Evolutionary conservation across 2,888 invertebrate species (phyloP).

Genomic region (Augochlorella aurata): DNA sequence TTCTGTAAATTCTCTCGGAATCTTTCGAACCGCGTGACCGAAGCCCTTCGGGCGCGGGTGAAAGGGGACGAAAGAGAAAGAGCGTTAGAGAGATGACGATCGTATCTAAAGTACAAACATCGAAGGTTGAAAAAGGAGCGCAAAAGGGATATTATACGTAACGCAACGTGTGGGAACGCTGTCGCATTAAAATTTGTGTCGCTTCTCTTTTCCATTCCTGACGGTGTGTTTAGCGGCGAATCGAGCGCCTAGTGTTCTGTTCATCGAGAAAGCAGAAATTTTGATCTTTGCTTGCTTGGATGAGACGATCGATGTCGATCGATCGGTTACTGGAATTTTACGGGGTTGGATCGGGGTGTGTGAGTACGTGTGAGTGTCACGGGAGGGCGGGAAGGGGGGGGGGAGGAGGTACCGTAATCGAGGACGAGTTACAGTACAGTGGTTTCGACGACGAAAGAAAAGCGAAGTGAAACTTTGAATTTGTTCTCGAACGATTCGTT

Average conservation of each 20-base stretch:
- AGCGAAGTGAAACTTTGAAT: background rate
- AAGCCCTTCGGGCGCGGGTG: conserved; percentile 22
- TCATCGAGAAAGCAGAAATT: conserved; percentile 9
- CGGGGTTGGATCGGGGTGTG: background rate
- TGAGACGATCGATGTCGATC: conserved; percentile 2
- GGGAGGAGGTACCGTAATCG: background rate
- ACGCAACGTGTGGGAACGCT: conserved; percentile 46
- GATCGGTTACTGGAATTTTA: background rate
- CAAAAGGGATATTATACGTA: conserved; percentile 36
- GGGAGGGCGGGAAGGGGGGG: background rate
- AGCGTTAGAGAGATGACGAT: conserved; percentile 26
- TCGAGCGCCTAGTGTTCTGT: background rate
- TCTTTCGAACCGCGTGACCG: background rate
- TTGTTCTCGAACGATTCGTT: conserved; percentile 31
- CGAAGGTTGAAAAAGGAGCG: conserved; percentile 37
- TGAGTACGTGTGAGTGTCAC: too few relatives aligned
- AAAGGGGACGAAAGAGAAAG: conserved; percentile 32
- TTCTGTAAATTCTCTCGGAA: background rate
- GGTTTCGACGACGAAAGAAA: conserved; percentile 5
- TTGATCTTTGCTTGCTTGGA: conserved; percentile 5
- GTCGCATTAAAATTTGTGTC: conserved; percentile 35
- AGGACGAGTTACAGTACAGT: background rate
- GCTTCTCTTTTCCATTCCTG: background rate
- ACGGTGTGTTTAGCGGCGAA: background rate
- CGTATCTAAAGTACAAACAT: conserved; percentile 58